Evolutionary conservation across 2,797 vertebrate species (phyloP), one percentile per base, ranked within the genome.

Genomic region (Tenualosa thibaudeaui): DNA sequence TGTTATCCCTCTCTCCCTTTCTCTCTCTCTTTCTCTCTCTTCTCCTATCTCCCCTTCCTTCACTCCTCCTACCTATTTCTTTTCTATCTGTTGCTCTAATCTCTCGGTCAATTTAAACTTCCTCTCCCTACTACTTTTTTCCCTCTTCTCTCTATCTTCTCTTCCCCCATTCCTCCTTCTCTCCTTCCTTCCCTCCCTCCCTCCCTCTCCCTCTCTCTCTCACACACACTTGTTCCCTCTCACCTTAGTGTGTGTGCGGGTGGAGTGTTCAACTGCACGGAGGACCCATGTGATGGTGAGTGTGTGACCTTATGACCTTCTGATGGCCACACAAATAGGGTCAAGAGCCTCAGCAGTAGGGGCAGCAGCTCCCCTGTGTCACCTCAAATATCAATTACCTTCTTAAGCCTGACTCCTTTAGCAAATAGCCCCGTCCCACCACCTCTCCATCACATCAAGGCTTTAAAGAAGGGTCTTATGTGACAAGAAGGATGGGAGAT

Each of bases 251-350:
- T 95, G 82, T 98, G 97, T 89, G 87, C 84, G 22, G 88, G 85
- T 1, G 97, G 97, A 22, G 78, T 24, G 65, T 97, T 98, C 89
- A 93, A 43, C 91, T 98, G 97, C 56, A 94, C 94, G 17, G 91
- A 90, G 1, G 84, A 93, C 6, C 86, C 87, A 84, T 97, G 97
- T 83, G 91, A 94, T 0, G 96, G 97, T 98, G 93, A 96, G 96
- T 91, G 85, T 51, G 50, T 51, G 7, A 51, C 50, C 50, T 51
- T 51, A 51, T 51, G 50, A 51, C 50, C 50, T 10, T 51, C 1
- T 51, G 9, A 51, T 0, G 50, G 9, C 50, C 8, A 7, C 50
- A 9, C 50, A 51, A 7, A 49, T 49, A 0, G 50, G 50, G 10
- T 51, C 50, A 51, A 51, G 7, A 9, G 50, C 31, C 31, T 31